Conservation (phyloP, 2,113 vertebrate species). For the Apodemus speciosus region DNA sequence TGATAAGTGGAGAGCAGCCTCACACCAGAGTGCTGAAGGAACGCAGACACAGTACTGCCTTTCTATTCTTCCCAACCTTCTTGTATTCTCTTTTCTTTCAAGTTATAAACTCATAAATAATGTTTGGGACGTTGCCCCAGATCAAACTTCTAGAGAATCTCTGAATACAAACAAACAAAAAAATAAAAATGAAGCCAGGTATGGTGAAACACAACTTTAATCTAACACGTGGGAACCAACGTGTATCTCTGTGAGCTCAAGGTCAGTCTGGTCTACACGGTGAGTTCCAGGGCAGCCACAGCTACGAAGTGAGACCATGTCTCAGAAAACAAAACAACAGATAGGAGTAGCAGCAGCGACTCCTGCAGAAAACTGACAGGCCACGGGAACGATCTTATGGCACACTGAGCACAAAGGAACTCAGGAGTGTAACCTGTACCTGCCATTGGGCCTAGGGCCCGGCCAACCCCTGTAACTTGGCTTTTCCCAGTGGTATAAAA, state of each 20-base stretch:
- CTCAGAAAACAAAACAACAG: not conserved
- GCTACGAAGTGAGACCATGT: not conserved
- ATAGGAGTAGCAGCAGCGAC: not conserved
- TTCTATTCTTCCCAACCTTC: not conserved
- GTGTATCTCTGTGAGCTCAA: not conserved
- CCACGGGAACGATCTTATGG: not conserved
- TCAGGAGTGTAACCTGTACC: not conserved
- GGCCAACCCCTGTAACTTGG: not conserved
- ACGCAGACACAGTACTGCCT: not conserved
- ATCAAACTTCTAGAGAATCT: slow-evolving; percentile 2
- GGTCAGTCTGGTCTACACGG: not conserved
- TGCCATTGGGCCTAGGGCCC: not conserved
- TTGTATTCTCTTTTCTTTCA: not conserved
- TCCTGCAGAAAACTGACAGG: not conserved
- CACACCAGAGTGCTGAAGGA: not conserved
- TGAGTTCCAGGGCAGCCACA: not conserved
- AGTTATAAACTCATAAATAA: not conserved
- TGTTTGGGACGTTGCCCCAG: not conserved
- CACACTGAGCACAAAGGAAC: not conserved
- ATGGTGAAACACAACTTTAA: not conserved
- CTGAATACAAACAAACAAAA: not conserved
- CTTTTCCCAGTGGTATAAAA: not conserved
- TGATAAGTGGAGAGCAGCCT: not conserved
- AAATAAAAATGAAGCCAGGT: not conserved
- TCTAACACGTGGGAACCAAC: not conserved